A percentile compares a stretch with the other conserved stretches of the same genome.
Conservation (phyloP, 2,797 vertebrate species). For the Semaprochilodus insignis region DNA sequence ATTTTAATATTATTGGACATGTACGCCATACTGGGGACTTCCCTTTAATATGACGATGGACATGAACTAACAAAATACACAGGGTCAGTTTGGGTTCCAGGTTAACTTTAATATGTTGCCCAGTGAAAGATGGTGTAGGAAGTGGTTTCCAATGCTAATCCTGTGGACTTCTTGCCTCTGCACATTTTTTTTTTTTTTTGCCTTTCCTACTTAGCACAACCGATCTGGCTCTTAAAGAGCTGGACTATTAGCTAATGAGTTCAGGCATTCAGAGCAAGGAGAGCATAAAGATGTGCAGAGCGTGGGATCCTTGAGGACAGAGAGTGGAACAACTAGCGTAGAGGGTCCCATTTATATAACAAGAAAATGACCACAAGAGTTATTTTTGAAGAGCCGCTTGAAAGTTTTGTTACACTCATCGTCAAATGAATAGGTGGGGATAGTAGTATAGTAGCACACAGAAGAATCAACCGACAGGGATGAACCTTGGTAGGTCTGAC, state of each 20-base stretch:
- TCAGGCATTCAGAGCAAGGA: neutral
- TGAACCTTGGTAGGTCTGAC: no score
- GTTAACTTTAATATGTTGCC: no score
- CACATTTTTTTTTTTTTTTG: neutral
- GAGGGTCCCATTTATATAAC: neutral
- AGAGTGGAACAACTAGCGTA: neutral
- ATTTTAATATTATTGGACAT: no score
- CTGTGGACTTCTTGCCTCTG: neutral
- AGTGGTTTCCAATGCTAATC: neutral
- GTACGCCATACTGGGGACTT: no score
- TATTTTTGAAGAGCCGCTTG: no score
- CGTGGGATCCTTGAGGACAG: neutral
- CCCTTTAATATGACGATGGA: no score
- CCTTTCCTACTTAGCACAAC: neutral
- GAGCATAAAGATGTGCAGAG: neutral
- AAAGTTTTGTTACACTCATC: no score
- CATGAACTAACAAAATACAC: no score
- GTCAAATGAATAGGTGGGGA: no score
- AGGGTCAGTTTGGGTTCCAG: neutral
- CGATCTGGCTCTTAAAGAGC: neutral
- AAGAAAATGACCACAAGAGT: no score
- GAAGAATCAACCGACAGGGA: no score
- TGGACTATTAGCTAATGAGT: conserved; percentile 12
- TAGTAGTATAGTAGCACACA: no score
- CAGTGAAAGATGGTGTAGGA: neutral